Conservation (phyloP, 2,797 vertebrate genomes). For the Steatocranus sp. region DNA sequence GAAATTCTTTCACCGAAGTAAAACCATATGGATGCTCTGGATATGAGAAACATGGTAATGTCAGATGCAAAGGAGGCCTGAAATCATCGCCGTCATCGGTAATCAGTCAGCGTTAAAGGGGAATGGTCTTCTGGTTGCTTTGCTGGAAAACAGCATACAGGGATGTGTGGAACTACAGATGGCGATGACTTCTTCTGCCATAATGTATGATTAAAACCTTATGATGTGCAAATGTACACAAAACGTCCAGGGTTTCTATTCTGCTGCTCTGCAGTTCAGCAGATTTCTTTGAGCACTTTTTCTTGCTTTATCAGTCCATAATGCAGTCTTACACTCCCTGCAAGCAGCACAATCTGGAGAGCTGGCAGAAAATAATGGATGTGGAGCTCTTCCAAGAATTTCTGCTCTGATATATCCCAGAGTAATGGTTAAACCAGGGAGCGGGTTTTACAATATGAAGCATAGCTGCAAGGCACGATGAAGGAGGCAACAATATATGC, state of each 20-base stretch:
- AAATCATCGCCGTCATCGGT: conserved; percentile 9
- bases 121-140: not conserved
- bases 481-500: not conserved
- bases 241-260: not conserved
- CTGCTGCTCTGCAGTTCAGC: not conserved
- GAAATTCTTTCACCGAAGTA: conserved; percentile 1
- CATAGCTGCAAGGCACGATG: conserved; percentile 8
- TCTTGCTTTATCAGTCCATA: conserved; percentile 12
- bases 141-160: not conserved
- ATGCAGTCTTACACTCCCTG: not conserved
- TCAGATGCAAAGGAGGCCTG: conserved; percentile 20
- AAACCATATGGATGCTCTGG: conserved; percentile 41
- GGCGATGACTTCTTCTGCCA: not conserved
- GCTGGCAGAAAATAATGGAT: conserved; percentile 19
- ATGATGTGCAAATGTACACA: not conserved
- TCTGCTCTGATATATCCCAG: conserved; percentile 35
- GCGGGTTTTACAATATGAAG: conserved; percentile 25
- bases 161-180: not conserved
- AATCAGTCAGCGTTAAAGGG: not conserved
- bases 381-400: conserved; percentile 30
- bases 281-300: not conserved
- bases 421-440: conserved; percentile 37
- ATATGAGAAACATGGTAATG: conserved; percentile 6
- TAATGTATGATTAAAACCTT: not conserved
- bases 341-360: conserved; percentile 12